Conservation (phyloP, 2,797 vertebrate genomes). For the Propithecus perrieri region DNA sequence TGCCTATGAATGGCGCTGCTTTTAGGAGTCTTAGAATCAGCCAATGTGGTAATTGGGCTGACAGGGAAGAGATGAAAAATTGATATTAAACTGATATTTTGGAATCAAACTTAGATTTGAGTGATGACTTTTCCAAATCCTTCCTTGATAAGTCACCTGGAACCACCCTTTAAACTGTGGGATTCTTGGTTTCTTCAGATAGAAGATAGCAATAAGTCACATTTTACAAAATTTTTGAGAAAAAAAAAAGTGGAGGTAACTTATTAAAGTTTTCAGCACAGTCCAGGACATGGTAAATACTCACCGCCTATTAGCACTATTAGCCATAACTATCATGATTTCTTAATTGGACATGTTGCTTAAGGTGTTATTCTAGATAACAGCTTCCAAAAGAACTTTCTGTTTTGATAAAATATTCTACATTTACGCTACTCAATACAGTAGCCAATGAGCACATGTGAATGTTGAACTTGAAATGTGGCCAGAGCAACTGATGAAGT, state of each 20-base stretch:
- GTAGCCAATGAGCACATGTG: background rate
- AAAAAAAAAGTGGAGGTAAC: background rate
- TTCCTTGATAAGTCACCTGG: background rate
- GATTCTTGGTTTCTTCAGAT: background rate
- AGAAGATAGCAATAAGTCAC: background rate
- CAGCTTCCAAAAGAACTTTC: background rate
- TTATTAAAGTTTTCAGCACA: background rate
- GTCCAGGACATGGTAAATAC: too few species aligned
- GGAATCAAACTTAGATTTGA: background rate
- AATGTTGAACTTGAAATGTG: background rate
- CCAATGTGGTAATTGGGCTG: rapidly evolving
- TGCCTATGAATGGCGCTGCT: background rate
- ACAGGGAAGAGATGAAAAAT: background rate
- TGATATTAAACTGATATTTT: background rate
- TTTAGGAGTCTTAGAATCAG: background rate
- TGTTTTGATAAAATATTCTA: background rate
- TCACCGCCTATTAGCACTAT: background rate
- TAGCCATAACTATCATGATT: background rate
- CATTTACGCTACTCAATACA: rapidly evolving
- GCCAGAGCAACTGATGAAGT: rapidly evolving
- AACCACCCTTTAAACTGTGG: background rate
- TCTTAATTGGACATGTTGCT: background rate
- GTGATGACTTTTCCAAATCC: background rate
- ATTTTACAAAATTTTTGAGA: background rate
- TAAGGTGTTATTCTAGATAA: background rate